Base-by-base conservation (phyloP, 2,888 invertebrate species). In the Congeria kusceri region DNA sequence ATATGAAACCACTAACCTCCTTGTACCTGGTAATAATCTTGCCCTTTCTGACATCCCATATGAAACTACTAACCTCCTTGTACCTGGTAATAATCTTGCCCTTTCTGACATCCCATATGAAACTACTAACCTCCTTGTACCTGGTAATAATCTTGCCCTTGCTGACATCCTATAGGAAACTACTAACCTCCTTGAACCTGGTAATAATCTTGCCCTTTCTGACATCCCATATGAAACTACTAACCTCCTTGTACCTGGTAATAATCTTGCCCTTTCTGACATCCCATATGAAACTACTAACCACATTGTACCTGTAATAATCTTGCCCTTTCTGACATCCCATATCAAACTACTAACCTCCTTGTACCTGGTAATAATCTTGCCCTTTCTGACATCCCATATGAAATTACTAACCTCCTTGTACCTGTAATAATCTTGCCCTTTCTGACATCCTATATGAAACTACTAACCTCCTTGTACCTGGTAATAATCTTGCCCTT, bases 1-100 rank as follows among this genome's bases (percentile, higher is more conserved):
- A 94, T 32, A 94, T 91, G 71, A 94, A 92, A 46, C 92, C 88
- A 7, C 93, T 93, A 1, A 93, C 93, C 88, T 92, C 91, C 25
- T 70, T 68, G 74, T 92, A 91, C 58, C 92, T 84, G 69, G 90
- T 90, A 64, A 89, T 89, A 9, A 94, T 88, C 58, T 90, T 91
- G 25, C 91, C 89, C 68, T 91, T 93, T 4, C 80, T 82, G 1
- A 93, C 76, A 75, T 93, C 92, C 94, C 94, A 94, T 39, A 94
- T 91, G 72, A 58, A 39, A n/a, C n/a, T 28, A 79, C 86, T 81
- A 74, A 93, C 93, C 88, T 92, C 91, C 25, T 70, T 67, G 72
- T 92, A 91, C 59, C 92, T 84, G 68, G 90, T 90, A 64, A 89
- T 89, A 9, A 94, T 88, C 58, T 90, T 91, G 27, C 91, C 89